A percentile compares a stretch with the other conserved stretches of the same genome.
Evolutionary conservation across 1,140 invertebrate species (phyloP).

Genomic region (Nixonia krombeini): DNA sequence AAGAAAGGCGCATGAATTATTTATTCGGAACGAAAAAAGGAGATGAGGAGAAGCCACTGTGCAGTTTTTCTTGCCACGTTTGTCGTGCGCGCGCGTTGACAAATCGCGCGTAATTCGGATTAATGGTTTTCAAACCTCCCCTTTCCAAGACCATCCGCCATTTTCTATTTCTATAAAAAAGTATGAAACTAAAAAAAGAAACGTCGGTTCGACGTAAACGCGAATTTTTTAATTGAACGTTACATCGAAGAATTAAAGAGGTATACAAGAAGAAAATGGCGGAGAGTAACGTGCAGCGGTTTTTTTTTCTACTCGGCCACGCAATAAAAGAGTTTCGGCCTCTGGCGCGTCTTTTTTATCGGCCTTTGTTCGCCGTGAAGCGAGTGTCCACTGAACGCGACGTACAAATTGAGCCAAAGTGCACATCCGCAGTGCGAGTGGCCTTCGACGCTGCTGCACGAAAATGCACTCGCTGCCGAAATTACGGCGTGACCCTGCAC

Average conservation of each 20-base stretch:
- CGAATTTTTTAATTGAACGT: too few relatives aligned
- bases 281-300: too few relatives aligned
- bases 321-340: conserved; percentile 18
- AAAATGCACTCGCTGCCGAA: conserved; percentile 55
- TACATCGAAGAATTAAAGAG: too few relatives aligned
- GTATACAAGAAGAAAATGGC: too few relatives aligned
- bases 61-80: background rate
- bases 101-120: conserved; percentile 32
- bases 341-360: conserved; percentile 4
- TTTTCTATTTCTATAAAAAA: too few relatives aligned
- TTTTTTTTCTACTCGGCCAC: background rate
- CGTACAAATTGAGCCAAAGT: conserved; percentile 50
- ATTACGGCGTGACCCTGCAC: conserved; percentile 47
- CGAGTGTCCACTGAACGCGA: conserved; percentile 42
- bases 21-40: conserved; percentile 50
- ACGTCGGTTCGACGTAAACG: too few relatives aligned
- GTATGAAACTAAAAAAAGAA: too few relatives aligned
- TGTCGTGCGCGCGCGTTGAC: conserved; percentile 4
- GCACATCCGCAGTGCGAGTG: conserved; percentile 44
- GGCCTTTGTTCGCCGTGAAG: conserved; percentile 39
- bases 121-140: too few relatives aligned
- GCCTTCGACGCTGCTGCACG: conserved; percentile 48
- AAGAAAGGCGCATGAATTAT: conserved; percentile 61
- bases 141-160: too few relatives aligned
- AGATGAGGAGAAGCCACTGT: conserved; percentile 3